These are phyloP conservation scores for Ashinkailepas kermadecensis DNA, from an alignment of 2,888 invertebrate species.

Conservation along the genomic window DNA sequence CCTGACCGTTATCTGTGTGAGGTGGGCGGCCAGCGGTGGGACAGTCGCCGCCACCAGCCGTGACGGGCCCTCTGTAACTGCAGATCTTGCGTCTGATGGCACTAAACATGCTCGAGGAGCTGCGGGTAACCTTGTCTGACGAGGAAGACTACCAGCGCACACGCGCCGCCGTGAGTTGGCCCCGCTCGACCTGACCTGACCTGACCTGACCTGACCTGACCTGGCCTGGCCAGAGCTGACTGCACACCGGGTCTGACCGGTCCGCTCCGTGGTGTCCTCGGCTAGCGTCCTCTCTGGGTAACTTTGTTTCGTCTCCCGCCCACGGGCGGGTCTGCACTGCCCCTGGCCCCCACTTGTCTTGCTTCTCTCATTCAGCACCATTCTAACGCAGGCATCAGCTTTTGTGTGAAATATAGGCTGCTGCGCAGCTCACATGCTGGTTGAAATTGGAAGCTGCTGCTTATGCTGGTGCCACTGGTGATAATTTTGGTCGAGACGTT, in stretches of 20 bases:
- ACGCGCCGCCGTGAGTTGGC: conserved; percentile 7
- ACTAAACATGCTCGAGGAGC: conserved; percentile 22
- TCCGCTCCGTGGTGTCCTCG: background rate
- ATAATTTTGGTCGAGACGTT: no score
- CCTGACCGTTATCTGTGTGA: no score
- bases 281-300: background rate
- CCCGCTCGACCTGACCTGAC: background rate
- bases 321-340: background rate
- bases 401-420: no score
- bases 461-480: no score
- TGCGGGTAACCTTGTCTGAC: conserved; percentile 14
- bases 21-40: no score
- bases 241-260: no score
- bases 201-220: conserved; percentile 13
- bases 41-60: background rate
- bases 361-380: no score
- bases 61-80: conserved; percentile 8
- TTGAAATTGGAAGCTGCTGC: no score
- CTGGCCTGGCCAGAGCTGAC: conserved; percentile 10
- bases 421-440: no score
- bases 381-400: no score
- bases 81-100: conserved; percentile 21
- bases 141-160: conserved; percentile 14
- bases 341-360: background rate
- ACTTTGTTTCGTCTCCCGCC: background rate